Evolutionary conservation across 2,113 vertebrate species (phyloP).

Genomic region (Himantopus leucocephalus): DNA sequence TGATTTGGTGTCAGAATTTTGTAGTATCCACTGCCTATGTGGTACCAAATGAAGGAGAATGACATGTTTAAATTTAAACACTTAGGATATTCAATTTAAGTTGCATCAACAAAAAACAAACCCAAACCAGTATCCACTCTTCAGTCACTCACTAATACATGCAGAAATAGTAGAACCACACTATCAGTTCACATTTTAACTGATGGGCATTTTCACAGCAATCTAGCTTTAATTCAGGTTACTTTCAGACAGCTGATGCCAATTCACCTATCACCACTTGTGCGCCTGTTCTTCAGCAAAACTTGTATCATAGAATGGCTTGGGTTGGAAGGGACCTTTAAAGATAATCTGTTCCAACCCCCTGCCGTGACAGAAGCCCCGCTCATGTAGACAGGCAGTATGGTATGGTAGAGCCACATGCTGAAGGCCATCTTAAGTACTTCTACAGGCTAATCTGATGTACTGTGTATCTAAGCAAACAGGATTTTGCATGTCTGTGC

Average conservation of each 20-base stretch:
- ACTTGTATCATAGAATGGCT: background rate
- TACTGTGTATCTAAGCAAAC: constrained; percentile 14
- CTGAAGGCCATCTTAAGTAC: background rate
- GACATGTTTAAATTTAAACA: background rate
- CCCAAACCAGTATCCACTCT: background rate
- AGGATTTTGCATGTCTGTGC: constrained; percentile 52
- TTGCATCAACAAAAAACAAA: background rate
- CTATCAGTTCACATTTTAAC: background rate
- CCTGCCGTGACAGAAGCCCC: background rate
- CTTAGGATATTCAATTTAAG: background rate
- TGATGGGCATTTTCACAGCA: background rate
- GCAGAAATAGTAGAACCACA: background rate
- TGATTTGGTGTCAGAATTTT: background rate
- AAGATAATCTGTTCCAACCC: background rate
- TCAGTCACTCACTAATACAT: background rate
- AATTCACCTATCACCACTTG: background rate
- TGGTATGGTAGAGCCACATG: background rate
- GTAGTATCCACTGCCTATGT: too few species aligned
- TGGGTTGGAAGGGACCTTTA: background rate
- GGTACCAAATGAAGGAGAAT: background rate
- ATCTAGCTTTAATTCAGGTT: background rate
- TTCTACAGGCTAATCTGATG: constrained; percentile 10
- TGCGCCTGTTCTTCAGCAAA: background rate
- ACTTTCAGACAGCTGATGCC: background rate
- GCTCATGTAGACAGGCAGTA: background rate